Evolutionary conservation across 2,797 vertebrate species (phyloP), one percentile per base, ranked within the genome.

Genomic region (Otus scops): DNA sequence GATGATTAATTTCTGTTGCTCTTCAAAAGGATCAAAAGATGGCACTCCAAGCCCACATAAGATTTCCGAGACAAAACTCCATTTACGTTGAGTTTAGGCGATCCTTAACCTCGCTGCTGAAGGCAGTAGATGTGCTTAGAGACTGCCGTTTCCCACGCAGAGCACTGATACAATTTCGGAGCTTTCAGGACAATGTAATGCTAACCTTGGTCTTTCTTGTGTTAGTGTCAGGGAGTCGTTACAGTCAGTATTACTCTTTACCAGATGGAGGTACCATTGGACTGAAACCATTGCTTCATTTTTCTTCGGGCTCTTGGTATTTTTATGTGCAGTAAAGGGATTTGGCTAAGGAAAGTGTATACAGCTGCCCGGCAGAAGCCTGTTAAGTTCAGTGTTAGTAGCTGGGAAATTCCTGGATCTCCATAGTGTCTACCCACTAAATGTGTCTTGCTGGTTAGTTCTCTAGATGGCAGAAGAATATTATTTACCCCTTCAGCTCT

Each of bases 31-130:
- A 76, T 85, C 98, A 61, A 94, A 77, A 98, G 98, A 96, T 96
- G 98, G 98, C 97, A 97, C 93, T 91, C 90, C 74, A 96, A 97
- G 92, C 91, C 63, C 43, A 48, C 68, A 48, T 10, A 88, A 94
- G 63, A n/a, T 60, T 36, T 65, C 39, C 4, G 5, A 32, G 63
- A 71, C 63, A 50, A 76, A 89, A 70, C 36, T 71, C 32, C 11
- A 3, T 84, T 76, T 65, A 20, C 1, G 0, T 6, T 30, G 53
- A 16, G 4, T 86, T 93, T 48, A 51, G 56, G 17, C 3, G 0
- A 75, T 89, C 28, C 27, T 71, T 61, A 65, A 85, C 50, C 41
- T 64, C 3, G 1, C 54, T 24, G 56, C 77, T 48, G 51, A 68
- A n/a, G 20, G 36, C 11, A 12, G 70, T 38, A n/a, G 28, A 61